Base-by-base conservation (phyloP, 2,113 vertebrate species). In the Tinamus guttatus region DNA sequence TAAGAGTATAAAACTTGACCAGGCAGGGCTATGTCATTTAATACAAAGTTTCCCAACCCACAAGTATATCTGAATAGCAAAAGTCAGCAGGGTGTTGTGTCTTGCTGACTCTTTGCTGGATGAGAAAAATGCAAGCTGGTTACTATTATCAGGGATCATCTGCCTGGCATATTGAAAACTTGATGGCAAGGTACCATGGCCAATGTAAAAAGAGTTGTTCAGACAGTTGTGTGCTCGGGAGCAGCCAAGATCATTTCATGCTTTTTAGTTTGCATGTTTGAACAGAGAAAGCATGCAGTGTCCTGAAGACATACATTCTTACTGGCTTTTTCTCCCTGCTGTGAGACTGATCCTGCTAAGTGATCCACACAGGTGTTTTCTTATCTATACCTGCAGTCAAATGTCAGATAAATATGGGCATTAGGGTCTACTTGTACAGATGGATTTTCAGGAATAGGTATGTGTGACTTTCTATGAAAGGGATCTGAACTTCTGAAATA, bases 301-400 rank as follows among this genome's bases (percentile, higher is more conserved):
- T 96, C 96, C 95, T 86, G 92, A 89, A 97, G 95, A 97, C 82
- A 94, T 93, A 90, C 85, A 95, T 96, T 96, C 93, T 95, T 94
- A 52, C 41, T 78, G 87, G 6, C 90, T 95, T 77, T 83, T 93
- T 83, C 90, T 88, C 94, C 90, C 82, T 81, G 85, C 89, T 95
- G 81, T 63, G 85, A 95, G 93, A 51, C 79, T 81, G 89, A 90
- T 93, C 76, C 92, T 96, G 79, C 93, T 84, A 90, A 94, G 92
- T 81, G 92, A 96, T 95, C 90, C 80, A 60, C 83, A 85, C 94
- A 96, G 94, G 94, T 95, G 93, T 93, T 95, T 75, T 25, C 93
- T 95, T 96, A 96, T 86, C 94, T 93, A 15, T 65, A 75, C 41
- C 65, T 24, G 21, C 70, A 95, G 75, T 70, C 81, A 94, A 68